Evolutionary conservation across 1,140 invertebrate species (phyloP), one percentile per base, ranked within the genome.

Genomic region (Lepeophtheirus salmonis): DNA sequence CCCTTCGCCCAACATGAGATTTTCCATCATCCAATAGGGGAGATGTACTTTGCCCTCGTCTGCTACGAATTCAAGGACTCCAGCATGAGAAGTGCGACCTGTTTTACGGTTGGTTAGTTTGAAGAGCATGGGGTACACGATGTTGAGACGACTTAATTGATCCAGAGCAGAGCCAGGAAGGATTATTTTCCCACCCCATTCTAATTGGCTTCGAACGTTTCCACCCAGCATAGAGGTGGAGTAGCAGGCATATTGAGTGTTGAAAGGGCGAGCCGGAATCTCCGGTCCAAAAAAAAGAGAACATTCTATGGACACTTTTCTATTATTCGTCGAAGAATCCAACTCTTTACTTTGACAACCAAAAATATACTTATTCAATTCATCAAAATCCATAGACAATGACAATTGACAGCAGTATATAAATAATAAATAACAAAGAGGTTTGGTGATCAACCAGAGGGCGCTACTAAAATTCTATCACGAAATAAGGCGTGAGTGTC

Each of bases 21-120:
- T 97, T 53, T 84, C 79, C 94, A 99, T 98, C 95, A 99, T 98
- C 94, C 95, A 99, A 70, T 92, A 86, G 21, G 95, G 95, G 64
- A 98, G 76, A 72, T 96, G 98, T 53, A 95, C 87, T 76, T 89
- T 89, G 55, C 91, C 94, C 75, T 99, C 96, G 72, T 98, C 94
- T 2, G 95, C 94, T 4, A 97, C 89, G 78, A 99, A 99, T 72
- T 99, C 96, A 52, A 99, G 70, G 0, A 99, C 96, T 63, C 96
- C 96, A 75, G 89, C 94, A 70, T 99, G 96, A 12, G 94, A 97
- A 13, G 83, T 76, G 65, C 89, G 75, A 63, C 83, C 83, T 3
- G 24, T 25, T 16, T 25, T 16, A 2, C 81, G 81, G 70, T 97
- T 97, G 25, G 81, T 89, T 2, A 99, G 72, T 72, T 96, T 97